phyloP scores from a whole-genome alignment of 1,140 invertebrate species.

The Magallana gigas region DNA sequence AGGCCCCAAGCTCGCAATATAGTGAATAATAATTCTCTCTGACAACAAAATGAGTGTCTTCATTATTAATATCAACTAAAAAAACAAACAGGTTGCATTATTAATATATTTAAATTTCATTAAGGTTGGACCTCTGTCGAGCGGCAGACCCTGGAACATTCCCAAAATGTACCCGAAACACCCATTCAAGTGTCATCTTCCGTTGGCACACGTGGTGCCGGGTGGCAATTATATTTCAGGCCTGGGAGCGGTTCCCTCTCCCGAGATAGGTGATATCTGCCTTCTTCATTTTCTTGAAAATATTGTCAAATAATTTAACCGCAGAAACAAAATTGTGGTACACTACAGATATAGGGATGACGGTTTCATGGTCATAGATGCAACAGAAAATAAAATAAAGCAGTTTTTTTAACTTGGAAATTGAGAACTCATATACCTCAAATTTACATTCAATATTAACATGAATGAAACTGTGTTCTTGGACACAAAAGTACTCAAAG shows the following conservation, averaged over 20 bases:
- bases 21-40: too few species aligned
- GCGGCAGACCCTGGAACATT: too few species aligned
- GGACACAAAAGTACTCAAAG: not conserved
- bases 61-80: too few species aligned
- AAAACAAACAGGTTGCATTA: too few species aligned
- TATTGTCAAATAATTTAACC: not conserved
- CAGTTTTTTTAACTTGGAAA: not conserved
- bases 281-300: constrained; percentile 5
- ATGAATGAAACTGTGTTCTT: not conserved
- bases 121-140: too few species aligned
- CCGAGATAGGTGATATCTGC: not conserved
- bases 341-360: not conserved
- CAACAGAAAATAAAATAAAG: not conserved
- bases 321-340: not conserved
- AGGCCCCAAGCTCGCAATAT: too few species aligned
- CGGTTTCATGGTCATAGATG: not conserved
- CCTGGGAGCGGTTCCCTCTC: not conserved
- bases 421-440: not conserved
- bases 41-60: too few species aligned
- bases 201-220: too few species aligned
- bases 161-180: too few species aligned
- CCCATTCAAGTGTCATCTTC: too few species aligned
- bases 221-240: too few species aligned
- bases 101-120: too few species aligned
- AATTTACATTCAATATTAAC: not conserved